phyloP scores from a whole-genome alignment of 1,140 invertebrate species.

The Heterodera carotae region DNA sequence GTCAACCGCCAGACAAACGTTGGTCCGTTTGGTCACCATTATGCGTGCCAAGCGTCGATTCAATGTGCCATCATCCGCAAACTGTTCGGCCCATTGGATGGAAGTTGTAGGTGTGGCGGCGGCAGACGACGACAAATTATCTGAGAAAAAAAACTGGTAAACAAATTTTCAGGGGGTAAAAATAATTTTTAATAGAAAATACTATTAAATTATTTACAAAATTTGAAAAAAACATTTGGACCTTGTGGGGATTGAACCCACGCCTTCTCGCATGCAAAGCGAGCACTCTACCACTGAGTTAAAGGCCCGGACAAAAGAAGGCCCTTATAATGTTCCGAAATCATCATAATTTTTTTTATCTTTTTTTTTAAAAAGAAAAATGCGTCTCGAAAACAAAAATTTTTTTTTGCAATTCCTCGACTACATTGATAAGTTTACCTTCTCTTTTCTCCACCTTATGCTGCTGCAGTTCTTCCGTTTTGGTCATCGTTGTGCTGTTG shows the following conservation, averaged over 20 bases:
- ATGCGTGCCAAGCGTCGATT: conserved; percentile 41
- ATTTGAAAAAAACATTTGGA: neutral
- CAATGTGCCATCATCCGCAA: conserved; percentile 42
- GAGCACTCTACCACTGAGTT: conserved; percentile 52
- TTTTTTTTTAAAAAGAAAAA: neutral
- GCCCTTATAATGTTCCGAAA: neutral
- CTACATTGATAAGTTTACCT: neutral
- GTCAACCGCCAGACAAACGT: conserved; percentile 51
- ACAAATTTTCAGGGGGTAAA: neutral
- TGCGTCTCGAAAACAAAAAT: neutral
- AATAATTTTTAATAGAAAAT: neutral
- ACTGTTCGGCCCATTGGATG: conserved; percentile 16
- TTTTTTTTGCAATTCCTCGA: neutral
- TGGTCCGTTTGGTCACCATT: conserved; percentile 48
- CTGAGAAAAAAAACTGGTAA: neutral
- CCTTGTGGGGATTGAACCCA: conserved; percentile 39
- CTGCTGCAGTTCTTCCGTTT: too few species aligned
- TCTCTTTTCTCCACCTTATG: neutral
- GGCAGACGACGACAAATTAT: neutral
- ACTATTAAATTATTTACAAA: neutral
- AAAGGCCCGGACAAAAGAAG: neutral
- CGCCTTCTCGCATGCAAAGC: conserved; percentile 58
- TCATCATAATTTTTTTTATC: neutral
- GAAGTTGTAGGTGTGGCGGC: conserved; percentile 17
- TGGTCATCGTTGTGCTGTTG: conserved; percentile 39